phyloP scores from a whole-genome alignment of 2,888 invertebrate species.

The Calliphora vomitoria region DNA sequence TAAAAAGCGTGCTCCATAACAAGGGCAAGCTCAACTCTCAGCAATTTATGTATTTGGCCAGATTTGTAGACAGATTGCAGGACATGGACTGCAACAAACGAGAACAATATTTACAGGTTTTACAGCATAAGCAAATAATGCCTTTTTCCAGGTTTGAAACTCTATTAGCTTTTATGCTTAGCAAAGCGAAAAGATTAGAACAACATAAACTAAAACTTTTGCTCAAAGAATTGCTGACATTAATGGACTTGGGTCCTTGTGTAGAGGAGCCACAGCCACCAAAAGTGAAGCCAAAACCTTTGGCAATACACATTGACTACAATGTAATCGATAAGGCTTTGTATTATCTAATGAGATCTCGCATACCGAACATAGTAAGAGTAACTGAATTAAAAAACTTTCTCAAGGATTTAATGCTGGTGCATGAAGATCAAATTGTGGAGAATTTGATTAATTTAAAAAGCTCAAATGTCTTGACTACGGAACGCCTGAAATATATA shows the following conservation, averaged over 20 bases:
- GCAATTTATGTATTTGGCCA: constrained; percentile 60
- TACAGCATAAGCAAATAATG: constrained; percentile 17
- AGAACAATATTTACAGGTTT: constrained; percentile 22
- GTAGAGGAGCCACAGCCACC: not conserved
- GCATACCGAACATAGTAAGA: not conserved
- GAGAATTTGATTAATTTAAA: not conserved
- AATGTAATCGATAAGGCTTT: not conserved
- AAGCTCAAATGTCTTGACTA: not conserved
- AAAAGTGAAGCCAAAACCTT: no score
- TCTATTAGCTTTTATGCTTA: constrained; percentile 17
- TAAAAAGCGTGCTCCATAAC: constrained; percentile 43
- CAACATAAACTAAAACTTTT: constrained; percentile 29
- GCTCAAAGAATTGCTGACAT: constrained; percentile 18
- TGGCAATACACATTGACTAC: no score
- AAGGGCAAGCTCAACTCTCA: not conserved
- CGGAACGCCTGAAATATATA: not conserved
- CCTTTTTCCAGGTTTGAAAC: not conserved
- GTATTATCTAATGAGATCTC: not conserved
- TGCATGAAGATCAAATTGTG: not conserved
- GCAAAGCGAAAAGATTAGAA: constrained; percentile 26
- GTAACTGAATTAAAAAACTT: not conserved
- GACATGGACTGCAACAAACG: not conserved
- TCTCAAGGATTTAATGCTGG: not conserved
- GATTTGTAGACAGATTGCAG: constrained; percentile 53
- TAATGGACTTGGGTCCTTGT: constrained; percentile 33